Evolutionary conservation across 2,797 vertebrate genomes (phyloP).

Genomic region (Gymnocypris eckloni): DNA sequence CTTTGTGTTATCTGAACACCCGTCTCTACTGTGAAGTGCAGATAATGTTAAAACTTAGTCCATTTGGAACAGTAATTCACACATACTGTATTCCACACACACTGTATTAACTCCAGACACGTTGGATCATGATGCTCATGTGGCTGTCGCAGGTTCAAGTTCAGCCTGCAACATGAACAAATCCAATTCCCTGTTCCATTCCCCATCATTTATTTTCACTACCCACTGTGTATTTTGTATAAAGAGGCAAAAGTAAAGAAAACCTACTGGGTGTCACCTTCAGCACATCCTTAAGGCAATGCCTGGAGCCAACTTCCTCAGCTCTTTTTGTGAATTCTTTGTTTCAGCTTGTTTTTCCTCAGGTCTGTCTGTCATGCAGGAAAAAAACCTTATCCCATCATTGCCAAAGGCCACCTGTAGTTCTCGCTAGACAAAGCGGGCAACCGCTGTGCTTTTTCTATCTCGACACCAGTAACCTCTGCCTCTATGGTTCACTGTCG

Average conservation of each 20-base stretch:
- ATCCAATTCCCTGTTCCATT: not conserved
- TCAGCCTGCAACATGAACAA: not conserved
- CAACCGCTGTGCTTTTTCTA: not conserved
- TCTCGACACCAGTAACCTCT: not conserved
- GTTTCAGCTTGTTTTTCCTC: not conserved
- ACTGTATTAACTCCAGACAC: not conserved
- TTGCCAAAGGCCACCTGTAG: not conserved
- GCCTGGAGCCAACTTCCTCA: not conserved
- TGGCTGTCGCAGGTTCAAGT: not conserved
- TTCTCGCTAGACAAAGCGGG: conserved; percentile 3
- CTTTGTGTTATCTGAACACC: not conserved
- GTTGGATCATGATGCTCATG: not conserved
- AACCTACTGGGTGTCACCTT: not conserved
- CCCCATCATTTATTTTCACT: too few species aligned
- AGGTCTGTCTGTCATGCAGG: conserved; percentile 4
- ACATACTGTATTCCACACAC: too few species aligned
- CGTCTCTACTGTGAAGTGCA: not conserved
- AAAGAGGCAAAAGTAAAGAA: not conserved
- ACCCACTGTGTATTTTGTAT: not conserved
- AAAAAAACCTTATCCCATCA: not conserved
- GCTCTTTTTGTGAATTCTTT: not conserved
- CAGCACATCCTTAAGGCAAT: not conserved
- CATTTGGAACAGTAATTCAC: not conserved
- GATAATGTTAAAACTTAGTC: too few species aligned
- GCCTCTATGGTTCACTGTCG: not conserved